phyloP scores from a whole-genome alignment of 2,113 vertebrate genomes.

The Hypocryptadius cinnamomeus region DNA sequence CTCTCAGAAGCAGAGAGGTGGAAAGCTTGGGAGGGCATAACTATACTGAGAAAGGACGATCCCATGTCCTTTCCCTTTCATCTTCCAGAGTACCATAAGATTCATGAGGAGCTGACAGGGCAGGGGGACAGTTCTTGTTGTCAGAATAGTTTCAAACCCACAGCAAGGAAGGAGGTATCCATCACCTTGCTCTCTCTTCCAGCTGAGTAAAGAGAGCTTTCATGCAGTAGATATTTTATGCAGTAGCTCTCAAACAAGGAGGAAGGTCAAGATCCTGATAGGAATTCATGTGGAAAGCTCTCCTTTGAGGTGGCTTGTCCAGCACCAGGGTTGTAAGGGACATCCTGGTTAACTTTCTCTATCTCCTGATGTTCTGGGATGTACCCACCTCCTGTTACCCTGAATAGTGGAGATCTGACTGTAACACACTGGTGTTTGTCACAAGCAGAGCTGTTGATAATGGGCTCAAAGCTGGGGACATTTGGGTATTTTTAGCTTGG shows the following conservation, averaged over 20 bases:
- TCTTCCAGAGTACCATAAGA: neutral
- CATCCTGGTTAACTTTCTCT: neutral
- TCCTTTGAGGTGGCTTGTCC: neutral
- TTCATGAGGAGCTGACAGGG: neutral
- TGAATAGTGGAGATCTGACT: neutral
- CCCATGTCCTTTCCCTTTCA: neutral
- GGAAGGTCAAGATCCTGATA: neutral
- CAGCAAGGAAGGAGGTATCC: neutral
- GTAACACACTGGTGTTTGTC: neutral
- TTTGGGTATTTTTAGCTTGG: neutral
- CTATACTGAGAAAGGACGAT: neutral
- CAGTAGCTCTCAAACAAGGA: neutral
- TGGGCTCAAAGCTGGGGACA: neutral
- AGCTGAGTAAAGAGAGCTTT: neutral
- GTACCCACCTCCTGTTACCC: neutral
- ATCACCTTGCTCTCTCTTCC: fast-evolving
- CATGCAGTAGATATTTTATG: neutral
- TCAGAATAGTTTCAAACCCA: neutral
- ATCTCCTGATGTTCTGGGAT: neutral
- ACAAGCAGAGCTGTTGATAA: neutral
- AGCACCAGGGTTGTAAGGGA: neutral
- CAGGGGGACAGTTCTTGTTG: neutral
- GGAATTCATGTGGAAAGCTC: neutral
- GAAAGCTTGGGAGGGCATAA: neutral
- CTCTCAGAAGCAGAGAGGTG: neutral